These are phyloP conservation scores for Chymomyza procnemis DNA, from an alignment of 2,888 invertebrate species.

Conservation along the genomic window DNA sequence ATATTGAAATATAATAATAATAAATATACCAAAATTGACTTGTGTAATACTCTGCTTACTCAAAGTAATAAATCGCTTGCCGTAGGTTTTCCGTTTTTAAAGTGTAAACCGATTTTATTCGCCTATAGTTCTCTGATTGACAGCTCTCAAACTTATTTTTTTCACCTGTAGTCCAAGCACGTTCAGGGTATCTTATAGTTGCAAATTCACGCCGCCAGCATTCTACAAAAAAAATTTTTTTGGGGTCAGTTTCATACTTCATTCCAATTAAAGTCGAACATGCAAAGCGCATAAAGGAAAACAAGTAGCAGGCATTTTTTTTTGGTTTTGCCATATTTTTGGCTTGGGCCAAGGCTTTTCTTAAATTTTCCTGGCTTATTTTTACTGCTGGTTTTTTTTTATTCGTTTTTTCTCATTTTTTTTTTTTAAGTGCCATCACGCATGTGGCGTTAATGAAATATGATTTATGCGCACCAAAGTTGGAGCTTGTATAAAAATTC, in stretches of 20 bases:
- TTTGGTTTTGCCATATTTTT: background rate
- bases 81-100: too few relatives aligned
- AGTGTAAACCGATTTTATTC: too few relatives aligned
- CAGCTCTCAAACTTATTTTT: too few relatives aligned
- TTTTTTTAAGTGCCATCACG: conserved; percentile 27
- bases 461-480: conserved; percentile 56
- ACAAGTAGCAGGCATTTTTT: conserved; percentile 19
- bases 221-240: background rate
- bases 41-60: too few relatives aligned
- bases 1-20: too few relatives aligned
- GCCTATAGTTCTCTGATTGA: too few relatives aligned
- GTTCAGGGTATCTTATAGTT: background rate
- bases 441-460: conserved; percentile 59
- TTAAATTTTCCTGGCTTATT: background rate
- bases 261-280: conserved; percentile 65
- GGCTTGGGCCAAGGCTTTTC: background rate
- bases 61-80: too few relatives aligned
- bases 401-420: background rate
- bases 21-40: too few relatives aligned
- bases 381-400: background rate
- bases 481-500: conserved; percentile 4
- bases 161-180: too few relatives aligned
- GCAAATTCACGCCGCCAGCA: background rate
- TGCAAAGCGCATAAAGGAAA: conserved; percentile 42
- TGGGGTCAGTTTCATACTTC: conserved; percentile 31